These are phyloP conservation scores for Ptychobarbus kaznakovi DNA, from an alignment of 2,797 vertebrate species.

Conservation along the genomic window DNA sequence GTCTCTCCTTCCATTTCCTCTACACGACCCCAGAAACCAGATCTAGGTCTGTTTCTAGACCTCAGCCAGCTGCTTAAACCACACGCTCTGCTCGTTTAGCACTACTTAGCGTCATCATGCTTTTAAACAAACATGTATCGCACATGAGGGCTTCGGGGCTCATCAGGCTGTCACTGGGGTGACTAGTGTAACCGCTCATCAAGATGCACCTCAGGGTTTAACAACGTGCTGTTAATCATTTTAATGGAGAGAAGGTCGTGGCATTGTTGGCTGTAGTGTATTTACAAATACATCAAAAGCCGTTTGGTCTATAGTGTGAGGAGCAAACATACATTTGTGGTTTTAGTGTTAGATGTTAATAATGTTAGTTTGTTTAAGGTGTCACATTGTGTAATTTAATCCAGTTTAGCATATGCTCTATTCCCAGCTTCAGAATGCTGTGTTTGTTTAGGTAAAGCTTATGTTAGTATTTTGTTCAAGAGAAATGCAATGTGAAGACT, in stretches of 20 bases:
- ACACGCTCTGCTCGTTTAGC: background rate
- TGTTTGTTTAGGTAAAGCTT: conserved; percentile 11
- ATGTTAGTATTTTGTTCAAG: background rate
- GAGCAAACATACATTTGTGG: background rate
- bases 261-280: background rate
- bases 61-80: background rate
- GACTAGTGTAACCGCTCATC: conserved; percentile 3
- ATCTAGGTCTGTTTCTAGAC: conserved; percentile 30
- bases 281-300: background rate
- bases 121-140: conserved; percentile 26
- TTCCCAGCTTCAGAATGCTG: background rate
- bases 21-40: conserved; percentile 36
- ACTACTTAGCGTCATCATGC: conserved; percentile 15
- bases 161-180: conserved; percentile 1
- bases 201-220: conserved; percentile 14
- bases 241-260: background rate
- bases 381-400: background rate
- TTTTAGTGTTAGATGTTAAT: background rate
- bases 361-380: background rate
- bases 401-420: background rate
- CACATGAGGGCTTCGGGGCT: conserved; percentile 17
- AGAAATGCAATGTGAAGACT: background rate
- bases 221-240: background rate
- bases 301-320: background rate
- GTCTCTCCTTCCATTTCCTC: conserved; percentile 61